Conservation (phyloP, 2,888 invertebrate genomes). For the Sphaeridia pumilis region DNA sequence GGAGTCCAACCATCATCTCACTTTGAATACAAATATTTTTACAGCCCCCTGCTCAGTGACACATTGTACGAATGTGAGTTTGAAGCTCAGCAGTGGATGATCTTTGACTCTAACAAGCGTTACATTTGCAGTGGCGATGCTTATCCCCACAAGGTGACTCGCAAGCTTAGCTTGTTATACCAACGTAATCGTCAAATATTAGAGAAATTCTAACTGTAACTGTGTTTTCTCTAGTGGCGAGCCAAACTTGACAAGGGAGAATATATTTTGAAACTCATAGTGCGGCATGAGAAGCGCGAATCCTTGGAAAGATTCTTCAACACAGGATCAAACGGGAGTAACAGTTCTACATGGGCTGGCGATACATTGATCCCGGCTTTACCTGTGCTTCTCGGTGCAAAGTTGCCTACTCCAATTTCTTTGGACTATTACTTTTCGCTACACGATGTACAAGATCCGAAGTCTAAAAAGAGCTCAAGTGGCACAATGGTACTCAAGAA, state of each 20-base stretch:
- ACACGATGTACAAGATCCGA: conserved; percentile 30
- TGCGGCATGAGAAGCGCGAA: conserved; percentile 79
- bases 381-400: conserved; percentile 56
- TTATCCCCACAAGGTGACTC: conserved; percentile 42
- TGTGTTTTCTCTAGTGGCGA: conserved; percentile 56
- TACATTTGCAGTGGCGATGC: conserved; percentile 77
- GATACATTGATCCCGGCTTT: conserved; percentile 21
- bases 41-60: conserved; percentile 62
- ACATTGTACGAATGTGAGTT: conserved; percentile 90
- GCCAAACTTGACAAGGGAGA: conserved; percentile 92
- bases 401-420: conserved; percentile 56
- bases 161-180: background rate
- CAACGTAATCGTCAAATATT: background rate
- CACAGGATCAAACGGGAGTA: conserved; percentile 44
- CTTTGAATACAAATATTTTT: conserved; percentile 1
- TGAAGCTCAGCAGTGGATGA: conserved; percentile 93
- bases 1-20: too few species aligned
- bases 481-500: conserved; percentile 48
- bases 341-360: conserved; percentile 16
- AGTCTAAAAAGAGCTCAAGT: conserved; percentile 52
- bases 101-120: conserved; percentile 84
- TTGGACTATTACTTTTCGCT: conserved; percentile 58
- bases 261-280: conserved; percentile 70
- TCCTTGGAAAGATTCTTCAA: conserved; percentile 76
- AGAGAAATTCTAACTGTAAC: background rate